These are phyloP conservation scores for Bucco capensis DNA, from an alignment of 2,113 vertebrate genomes.

Conservation along the genomic window DNA sequence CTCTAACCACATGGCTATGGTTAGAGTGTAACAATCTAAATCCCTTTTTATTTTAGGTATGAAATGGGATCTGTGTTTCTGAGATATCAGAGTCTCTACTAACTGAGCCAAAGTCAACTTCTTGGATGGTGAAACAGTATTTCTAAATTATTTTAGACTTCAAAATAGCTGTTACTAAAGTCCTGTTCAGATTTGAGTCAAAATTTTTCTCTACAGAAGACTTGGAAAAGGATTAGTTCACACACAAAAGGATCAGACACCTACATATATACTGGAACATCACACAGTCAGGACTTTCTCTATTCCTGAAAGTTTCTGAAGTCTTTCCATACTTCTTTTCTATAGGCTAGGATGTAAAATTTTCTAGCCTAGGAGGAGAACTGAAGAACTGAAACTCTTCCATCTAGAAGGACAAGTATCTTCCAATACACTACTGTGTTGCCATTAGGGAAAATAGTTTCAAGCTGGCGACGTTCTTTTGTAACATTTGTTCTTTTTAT, in stretches of 20 bases:
- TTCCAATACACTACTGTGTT: neutral
- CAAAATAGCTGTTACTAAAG: neutral
- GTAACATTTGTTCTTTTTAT: too few species aligned
- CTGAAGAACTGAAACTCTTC: neutral
- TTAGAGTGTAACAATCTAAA: constrained; percentile 22
- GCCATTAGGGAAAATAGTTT: neutral
- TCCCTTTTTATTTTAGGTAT: constrained; percentile 27
- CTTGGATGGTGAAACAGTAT: neutral
- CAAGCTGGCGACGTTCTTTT: neutral
- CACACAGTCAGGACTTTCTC: neutral
- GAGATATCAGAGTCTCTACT: neutral
- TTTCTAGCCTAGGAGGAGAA: neutral
- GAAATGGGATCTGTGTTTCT: neutral
- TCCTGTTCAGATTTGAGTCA: neutral
- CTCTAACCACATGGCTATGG: constrained; percentile 4
- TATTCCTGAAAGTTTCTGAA: neutral
- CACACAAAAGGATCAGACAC: neutral
- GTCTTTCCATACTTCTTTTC: neutral
- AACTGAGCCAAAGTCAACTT: neutral
- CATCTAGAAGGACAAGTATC: neutral
- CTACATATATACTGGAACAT: neutral
- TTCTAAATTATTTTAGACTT: neutral
- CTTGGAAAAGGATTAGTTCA: neutral
- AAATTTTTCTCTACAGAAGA: neutral
- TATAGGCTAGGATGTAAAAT: neutral